Conservation (phyloP, 2,797 vertebrate genomes). For the Meda fulgida region DNA sequence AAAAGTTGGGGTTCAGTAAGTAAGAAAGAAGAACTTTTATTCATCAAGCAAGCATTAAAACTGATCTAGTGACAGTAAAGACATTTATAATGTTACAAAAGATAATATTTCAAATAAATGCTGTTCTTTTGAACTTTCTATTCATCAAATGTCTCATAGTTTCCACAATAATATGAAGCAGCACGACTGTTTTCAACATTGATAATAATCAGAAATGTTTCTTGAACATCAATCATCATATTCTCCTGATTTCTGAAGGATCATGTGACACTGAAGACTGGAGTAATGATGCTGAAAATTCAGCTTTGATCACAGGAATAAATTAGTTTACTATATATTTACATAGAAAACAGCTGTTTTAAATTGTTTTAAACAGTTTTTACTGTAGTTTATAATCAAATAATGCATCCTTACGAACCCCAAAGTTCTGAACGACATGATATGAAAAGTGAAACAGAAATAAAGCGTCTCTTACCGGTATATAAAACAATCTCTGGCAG, state of each 20-base stretch:
- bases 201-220: background rate
- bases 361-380: background rate
- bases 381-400: background rate
- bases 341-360: background rate
- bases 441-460: background rate
- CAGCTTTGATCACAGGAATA: background rate
- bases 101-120: too few species aligned
- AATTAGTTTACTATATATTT: background rate
- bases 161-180: background rate
- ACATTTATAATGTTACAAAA: background rate
- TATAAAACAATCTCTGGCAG: conserved; percentile 85
- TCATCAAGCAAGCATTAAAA: background rate
- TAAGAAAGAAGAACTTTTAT: too few species aligned
- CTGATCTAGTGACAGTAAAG: background rate
- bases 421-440: background rate
- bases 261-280: background rate
- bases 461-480: conserved; percentile 76
- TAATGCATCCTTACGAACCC: background rate
- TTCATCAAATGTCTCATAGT: background rate
- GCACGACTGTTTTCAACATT: background rate
- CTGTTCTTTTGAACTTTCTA: background rate
- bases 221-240: background rate
- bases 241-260: background rate
- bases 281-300: background rate
- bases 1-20: too few species aligned